A percentile compares a stretch with the other conserved stretches of the same genome.
These are phyloP conservation scores for Anastrepha ludens DNA, from an alignment of 1,140 invertebrate species.

Conservation along the genomic window DNA sequence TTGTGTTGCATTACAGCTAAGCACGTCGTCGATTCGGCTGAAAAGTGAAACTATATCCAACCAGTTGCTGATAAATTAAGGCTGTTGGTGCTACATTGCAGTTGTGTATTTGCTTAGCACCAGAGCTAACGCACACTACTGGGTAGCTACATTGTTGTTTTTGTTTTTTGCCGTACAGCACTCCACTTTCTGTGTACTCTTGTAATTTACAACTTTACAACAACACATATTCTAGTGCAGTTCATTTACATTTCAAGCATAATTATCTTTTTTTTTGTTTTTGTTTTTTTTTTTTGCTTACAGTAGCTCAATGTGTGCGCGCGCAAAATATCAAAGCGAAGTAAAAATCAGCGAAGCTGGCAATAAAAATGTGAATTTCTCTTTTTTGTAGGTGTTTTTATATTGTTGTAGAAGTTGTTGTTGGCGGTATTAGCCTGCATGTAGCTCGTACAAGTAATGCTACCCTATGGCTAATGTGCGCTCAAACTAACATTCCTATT, in stretches of 20 bases:
- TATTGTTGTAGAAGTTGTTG: neutral
- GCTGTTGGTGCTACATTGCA: neutral
- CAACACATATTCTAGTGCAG: conserved; percentile 35
- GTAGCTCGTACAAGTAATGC: neutral
- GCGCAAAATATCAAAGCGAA: conserved; percentile 31
- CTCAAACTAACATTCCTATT: neutral
- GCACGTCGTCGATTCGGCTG: neutral
- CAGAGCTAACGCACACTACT: neutral
- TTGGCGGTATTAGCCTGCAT: neutral
- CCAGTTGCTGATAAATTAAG: neutral
- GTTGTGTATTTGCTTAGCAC: neutral
- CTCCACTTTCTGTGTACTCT: neutral
- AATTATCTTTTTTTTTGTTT: neutral
- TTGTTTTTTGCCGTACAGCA: neutral
- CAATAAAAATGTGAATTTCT: conserved; percentile 49
- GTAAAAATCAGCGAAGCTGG: conserved; percentile 45
- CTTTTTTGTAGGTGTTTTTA: conserved; percentile 36
- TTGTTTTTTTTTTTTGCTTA: neutral
- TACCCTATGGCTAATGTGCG: neutral
- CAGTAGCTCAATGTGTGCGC: too few relatives aligned
- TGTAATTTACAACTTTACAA: neutral
- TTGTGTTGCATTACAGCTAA: neutral
- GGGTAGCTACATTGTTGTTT: neutral
- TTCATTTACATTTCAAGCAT: conserved; percentile 42
- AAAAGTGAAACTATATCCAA: conserved; percentile 8